phyloP scores from a whole-genome alignment of 1,140 invertebrate species.

The Papilio xuthus region DNA sequence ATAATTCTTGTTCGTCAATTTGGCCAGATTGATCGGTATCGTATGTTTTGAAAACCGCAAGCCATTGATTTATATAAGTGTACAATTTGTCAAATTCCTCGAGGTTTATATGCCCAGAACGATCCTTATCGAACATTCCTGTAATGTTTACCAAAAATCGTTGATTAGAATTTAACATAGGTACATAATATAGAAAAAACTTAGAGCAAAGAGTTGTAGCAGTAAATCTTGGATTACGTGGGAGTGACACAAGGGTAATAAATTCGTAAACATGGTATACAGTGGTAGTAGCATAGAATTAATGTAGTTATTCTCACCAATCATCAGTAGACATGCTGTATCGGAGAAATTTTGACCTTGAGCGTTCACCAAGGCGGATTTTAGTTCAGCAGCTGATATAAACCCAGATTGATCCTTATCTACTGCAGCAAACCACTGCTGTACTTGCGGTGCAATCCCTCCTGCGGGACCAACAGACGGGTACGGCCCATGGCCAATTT shows the following conservation, averaged over 20 bases:
- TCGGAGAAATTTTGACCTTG: constrained; percentile 93
- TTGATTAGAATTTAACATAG: background rate
- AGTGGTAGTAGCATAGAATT: too few species aligned
- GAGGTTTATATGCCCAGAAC: constrained; percentile 92
- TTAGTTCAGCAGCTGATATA: constrained; percentile 90
- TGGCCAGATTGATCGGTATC: constrained; percentile 91
- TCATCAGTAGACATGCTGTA: constrained; percentile 93
- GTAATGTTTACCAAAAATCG: constrained; percentile 46
- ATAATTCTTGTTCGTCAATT: constrained; percentile 91
- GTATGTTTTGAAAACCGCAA: constrained; percentile 90
- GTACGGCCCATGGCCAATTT: constrained; percentile 75
- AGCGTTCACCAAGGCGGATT: constrained; percentile 91
- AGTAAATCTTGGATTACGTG: background rate
- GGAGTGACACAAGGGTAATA: background rate
- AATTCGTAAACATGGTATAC: constrained; percentile 2
- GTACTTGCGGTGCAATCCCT: constrained; percentile 84
- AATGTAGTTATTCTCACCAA: constrained; percentile 83
- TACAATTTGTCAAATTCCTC: constrained; percentile 94
- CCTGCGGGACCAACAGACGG: constrained; percentile 69
- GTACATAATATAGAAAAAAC: background rate
- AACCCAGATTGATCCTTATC: constrained; percentile 92
- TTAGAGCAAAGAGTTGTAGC: background rate
- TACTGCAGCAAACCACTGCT: constrained; percentile 91
- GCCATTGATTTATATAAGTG: constrained; percentile 95
- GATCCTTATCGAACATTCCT: constrained; percentile 95